Conservation (phyloP, 2,888 invertebrate species). For the Harpalus rubripes region DNA sequence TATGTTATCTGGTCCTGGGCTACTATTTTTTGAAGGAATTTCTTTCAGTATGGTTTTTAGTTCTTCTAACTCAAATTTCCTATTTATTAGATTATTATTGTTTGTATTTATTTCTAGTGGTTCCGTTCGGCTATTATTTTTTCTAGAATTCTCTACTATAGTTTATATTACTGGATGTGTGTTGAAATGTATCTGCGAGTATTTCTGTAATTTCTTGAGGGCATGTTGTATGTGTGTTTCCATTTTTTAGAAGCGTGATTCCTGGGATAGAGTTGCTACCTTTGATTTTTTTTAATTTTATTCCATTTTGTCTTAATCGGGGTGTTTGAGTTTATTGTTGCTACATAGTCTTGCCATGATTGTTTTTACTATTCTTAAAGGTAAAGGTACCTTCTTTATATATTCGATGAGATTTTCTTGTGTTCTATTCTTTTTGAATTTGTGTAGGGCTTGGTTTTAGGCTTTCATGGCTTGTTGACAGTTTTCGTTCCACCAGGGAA, state of each 20-base stretch:
- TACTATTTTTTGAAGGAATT: background rate
- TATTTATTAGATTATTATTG: background rate
- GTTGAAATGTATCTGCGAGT: background rate
- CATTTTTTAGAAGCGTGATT: constrained; percentile 5
- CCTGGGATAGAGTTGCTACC: background rate
- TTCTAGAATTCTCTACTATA: background rate
- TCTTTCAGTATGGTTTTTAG: background rate
- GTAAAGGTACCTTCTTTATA: background rate
- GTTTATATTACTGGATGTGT: constrained; percentile 2
- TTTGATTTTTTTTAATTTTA: constrained; percentile 15
- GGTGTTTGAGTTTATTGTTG: background rate
- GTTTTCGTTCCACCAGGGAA: constrained; percentile 47
- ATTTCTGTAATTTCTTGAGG: background rate
- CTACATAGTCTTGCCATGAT: constrained; percentile 14
- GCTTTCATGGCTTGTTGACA: constrained; percentile 22
- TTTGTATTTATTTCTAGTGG: background rate
- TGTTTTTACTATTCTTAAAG: too few relatives aligned
- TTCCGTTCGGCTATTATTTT: background rate
- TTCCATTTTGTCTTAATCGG: background rate
- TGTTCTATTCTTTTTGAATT: constrained; percentile 18
- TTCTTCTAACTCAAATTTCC: background rate
- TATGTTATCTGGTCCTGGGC: constrained; percentile 25
- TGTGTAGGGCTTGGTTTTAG: constrained; percentile 3
- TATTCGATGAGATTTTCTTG: constrained; percentile 35
- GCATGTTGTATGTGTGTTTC: constrained; percentile 9